Percentiles rank a stretch among this genome's conserved stretches.
phyloP scores from a whole-genome alignment of 2,888 invertebrate species.

The Physocephala rufipes region DNA sequence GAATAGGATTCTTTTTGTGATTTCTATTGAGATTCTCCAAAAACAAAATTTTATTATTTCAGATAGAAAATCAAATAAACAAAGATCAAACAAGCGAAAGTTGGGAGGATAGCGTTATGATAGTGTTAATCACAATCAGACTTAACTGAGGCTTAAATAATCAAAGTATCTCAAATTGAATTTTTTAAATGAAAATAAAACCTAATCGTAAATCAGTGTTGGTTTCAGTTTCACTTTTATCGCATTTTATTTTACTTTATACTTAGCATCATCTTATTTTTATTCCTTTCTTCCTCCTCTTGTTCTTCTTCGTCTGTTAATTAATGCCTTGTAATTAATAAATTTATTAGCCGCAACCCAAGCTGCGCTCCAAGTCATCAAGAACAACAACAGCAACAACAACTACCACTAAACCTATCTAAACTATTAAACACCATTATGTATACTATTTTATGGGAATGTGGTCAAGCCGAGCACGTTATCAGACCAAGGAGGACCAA shows the following conservation, averaged over 20 bases:
- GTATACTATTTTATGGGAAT: background rate
- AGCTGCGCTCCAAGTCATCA: conserved; percentile 44
- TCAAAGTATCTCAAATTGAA: background rate
- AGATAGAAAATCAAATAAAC: no score
- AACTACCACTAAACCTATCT: background rate
- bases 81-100: background rate
- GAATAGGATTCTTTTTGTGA: no score
- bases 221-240: conserved; percentile 15
- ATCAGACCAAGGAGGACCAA: conserved; percentile 11
- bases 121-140: background rate
- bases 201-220: conserved; percentile 18
- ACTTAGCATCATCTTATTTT: background rate
- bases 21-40: no score
- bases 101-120: background rate
- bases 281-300: background rate
- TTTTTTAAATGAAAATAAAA: conserved; percentile 28
- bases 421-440: conserved; percentile 19
- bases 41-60: no score
- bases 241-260: conserved; percentile 13
- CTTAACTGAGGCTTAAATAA: no score
- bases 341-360: conserved; percentile 63
- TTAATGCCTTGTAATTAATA: conserved; percentile 62
- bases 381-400: conserved; percentile 21
- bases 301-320: conserved; percentile 51
- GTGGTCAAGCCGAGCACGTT: background rate